A percentile compares a stretch with the other conserved stretches of the same genome.
Conservation (phyloP, 23 tunicate species). For the Diplosoma virens region DNA sequence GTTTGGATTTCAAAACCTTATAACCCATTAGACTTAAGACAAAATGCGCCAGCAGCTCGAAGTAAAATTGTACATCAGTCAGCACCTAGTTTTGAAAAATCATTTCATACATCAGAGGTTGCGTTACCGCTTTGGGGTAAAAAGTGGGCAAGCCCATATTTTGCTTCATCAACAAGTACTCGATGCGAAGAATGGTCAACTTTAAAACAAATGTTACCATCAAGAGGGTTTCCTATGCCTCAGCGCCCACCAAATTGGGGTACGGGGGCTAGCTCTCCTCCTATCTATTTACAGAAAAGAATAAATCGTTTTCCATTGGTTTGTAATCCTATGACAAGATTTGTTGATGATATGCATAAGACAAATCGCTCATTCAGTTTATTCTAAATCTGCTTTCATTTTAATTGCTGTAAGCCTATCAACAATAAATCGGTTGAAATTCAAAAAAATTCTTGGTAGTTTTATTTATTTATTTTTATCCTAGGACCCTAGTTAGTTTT, state of each 20-base stretch:
- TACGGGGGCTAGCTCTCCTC: constrained; percentile 55
- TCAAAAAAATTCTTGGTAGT: neutral
- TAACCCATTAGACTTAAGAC: constrained; percentile 60
- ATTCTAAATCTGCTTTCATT: constrained; percentile 13
- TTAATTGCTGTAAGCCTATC: neutral
- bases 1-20: constrained; percentile 77
- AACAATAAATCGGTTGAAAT: neutral
- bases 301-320: constrained; percentile 48
- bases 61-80: constrained; percentile 13
- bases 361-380: constrained; percentile 36
- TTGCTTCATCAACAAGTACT: constrained; percentile 42
- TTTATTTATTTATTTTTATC: too few relatives aligned
- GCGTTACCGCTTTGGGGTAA: constrained; percentile 52
- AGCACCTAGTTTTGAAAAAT: neutral
- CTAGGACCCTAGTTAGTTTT: too few relatives aligned
- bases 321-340: constrained; percentile 77
- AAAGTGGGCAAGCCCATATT: constrained; percentile 30
- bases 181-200: constrained; percentile 95
- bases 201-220: constrained; percentile 68
- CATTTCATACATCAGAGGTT: constrained; percentile 29
- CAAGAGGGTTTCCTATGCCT: constrained; percentile 47
- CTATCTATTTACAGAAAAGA: constrained; percentile 12
- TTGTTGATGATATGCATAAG: constrained; percentile 40
- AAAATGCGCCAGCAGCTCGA: constrained; percentile 65
- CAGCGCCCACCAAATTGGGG: constrained; percentile 73